These are phyloP conservation scores for Melanostoma scalare DNA, from an alignment of 2,888 invertebrate genomes.

Conservation along the genomic window DNA sequence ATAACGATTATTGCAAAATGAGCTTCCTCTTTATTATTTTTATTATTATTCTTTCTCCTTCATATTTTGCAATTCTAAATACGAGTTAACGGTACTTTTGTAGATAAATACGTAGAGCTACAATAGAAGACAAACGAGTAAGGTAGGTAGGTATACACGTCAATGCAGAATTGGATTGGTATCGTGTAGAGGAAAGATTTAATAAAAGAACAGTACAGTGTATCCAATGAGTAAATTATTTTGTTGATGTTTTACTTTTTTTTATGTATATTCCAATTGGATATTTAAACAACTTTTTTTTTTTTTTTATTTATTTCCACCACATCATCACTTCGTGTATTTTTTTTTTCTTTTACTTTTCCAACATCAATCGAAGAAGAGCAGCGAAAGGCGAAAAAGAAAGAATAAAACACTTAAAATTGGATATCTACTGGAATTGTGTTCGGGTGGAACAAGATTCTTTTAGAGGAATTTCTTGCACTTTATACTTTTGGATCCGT, in stretches of 20 bases:
- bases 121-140: too few species aligned
- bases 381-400: conserved; percentile 16
- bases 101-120: too few species aligned
- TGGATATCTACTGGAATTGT: conserved; percentile 54
- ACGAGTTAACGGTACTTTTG: too few species aligned
- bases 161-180: background rate
- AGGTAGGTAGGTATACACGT: too few species aligned
- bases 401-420: conserved; percentile 31
- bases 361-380: conserved; percentile 43
- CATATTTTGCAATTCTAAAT: background rate
- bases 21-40: background rate
- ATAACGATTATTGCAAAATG: background rate
- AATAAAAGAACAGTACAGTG: conserved; percentile 22
- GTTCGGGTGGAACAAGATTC: conserved; percentile 45
- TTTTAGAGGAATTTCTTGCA: conserved; percentile 56
- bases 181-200: background rate
- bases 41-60: conserved; percentile 28
- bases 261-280: conserved; percentile 37
- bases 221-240: conserved; percentile 33
- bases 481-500: conserved; percentile 31
- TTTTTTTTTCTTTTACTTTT: conserved; percentile 12
- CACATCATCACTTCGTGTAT: conserved; percentile 69
- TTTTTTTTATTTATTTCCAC: conserved; percentile 57
- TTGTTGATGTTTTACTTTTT: conserved; percentile 29
- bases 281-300: conserved; percentile 15